A percentile compares a stretch with the other conserved stretches of the same genome.
These are phyloP conservation scores for Channallabes apus DNA, from an alignment of 2,797 vertebrate genomes.

Conservation along the genomic window DNA sequence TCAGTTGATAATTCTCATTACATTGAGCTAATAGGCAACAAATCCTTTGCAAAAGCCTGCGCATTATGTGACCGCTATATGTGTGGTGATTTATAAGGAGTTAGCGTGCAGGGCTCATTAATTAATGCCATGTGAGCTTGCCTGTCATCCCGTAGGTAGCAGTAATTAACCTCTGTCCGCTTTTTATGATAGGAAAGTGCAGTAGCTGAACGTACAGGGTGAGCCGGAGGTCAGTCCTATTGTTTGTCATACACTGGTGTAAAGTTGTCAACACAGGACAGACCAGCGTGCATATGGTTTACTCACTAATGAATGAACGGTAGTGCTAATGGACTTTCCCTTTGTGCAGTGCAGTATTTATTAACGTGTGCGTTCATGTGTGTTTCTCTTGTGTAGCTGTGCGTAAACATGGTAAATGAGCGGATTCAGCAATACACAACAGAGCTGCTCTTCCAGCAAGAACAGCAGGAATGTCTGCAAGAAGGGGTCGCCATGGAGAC, in stretches of 20 bases:
- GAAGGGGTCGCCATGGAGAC: conserved; percentile 93
- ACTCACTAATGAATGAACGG: not conserved
- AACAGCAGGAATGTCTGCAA: conserved; percentile 90
- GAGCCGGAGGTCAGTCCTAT: not conserved
- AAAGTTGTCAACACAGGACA: conserved; percentile 31
- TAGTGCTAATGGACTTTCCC: not conserved
- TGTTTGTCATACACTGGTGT: conserved; percentile 30
- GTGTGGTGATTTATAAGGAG: conserved; percentile 14
- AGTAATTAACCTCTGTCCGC: conserved; percentile 54
- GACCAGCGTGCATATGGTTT: not conserved
- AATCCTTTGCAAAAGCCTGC: conserved; percentile 14
- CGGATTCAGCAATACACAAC: conserved; percentile 86
- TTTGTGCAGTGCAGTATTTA: not conserved
- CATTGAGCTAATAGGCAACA: conserved; percentile 36
- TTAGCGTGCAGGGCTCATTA: conserved; percentile 60
- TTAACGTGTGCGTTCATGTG: conserved; percentile 52
- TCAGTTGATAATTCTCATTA: conserved; percentile 33
- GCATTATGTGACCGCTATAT: conserved; percentile 15
- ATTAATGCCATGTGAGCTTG: conserved; percentile 67
- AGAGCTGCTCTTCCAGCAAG: conserved; percentile 92
- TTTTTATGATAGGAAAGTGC: conserved; percentile 60
- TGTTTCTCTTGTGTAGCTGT: conserved; percentile 78
- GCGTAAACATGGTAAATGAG: conserved; percentile 97
- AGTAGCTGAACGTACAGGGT: conserved; percentile 2
- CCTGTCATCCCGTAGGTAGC: conserved; percentile 63